A percentile compares a stretch with the other conserved stretches of the same genome.
phyloP scores from a whole-genome alignment of 2,888 invertebrate species.

The Andrena bicolor region DNA sequence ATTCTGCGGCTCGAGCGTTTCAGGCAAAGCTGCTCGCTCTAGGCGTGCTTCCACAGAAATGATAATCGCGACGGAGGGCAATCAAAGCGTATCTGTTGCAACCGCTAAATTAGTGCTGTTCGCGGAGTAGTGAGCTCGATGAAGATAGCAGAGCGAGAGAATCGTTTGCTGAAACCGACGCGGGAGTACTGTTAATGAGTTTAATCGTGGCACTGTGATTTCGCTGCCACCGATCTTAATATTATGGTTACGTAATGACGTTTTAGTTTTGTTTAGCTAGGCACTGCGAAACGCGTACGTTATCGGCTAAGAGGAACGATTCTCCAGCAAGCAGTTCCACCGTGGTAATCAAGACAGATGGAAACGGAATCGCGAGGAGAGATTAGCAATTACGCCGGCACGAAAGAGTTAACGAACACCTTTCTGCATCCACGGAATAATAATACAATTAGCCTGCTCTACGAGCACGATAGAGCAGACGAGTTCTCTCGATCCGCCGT shows the following conservation, averaged over 20 bases:
- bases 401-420: conserved; percentile 22
- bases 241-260: neutral
- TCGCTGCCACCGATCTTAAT: neutral
- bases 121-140: neutral
- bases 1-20: conserved; percentile 6
- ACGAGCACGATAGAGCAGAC: conserved; percentile 15
- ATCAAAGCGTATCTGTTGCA: conserved; percentile 21
- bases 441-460: conserved; percentile 26
- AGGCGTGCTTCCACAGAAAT: neutral
- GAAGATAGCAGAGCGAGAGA: conserved; percentile 1
- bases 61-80: conserved; percentile 6
- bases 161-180: neutral
- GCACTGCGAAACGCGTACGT: neutral
- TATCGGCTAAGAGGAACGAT: conserved; percentile 10
- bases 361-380: conserved; percentile 35
- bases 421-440: conserved; percentile 41
- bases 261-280: conserved; percentile 5
- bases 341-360: conserved; percentile 40
- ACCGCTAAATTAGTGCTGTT: conserved; percentile 15
- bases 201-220: neutral
- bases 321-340: conserved; percentile 19
- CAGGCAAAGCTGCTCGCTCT: neutral
- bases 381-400: conserved; percentile 43
- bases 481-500: conserved; percentile 24
- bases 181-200: neutral